Base-by-base conservation (phyloP, 2,797 vertebrate species). In the Pantherophis vulpinus region DNA sequence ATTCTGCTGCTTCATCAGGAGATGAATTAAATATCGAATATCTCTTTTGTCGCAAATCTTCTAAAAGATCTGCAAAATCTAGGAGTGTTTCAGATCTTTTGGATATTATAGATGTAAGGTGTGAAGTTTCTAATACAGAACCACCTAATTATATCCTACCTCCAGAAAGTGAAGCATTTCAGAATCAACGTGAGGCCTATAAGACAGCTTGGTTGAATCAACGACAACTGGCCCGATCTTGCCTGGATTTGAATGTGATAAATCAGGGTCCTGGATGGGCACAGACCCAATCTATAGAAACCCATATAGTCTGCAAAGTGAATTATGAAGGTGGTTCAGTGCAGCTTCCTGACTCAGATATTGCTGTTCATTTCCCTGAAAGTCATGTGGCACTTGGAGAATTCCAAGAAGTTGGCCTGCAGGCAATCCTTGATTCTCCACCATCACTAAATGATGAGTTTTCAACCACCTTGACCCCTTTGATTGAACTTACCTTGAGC, bases 161-260 rank as follows among this genome's bases (percentile, higher is more conserved):
- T 93, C 98, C 98, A 47, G 98, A 99, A 92, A 97, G 98, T 95
- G 98, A 98, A 79, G 98, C 98, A 98, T 97, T 99, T 90, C 99
- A 98, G 90, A 98, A 98, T 92, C 98, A 99, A 93, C 98, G 99
- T 10, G 99, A 99, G 94, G 99, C 99, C 92, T 99, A 99, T 96
- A 99, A 98, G 96, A 98, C 98, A 98, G 99, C 99, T 93, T 99
- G 99, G 99, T 94, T 99, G 96, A 99, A 98, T 97, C 99, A 99
- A 90, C 98, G 99, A 86, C 99, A 99, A 94, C 97, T 99, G 47
- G 98, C 99, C 0, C 98, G 99, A 9, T 99, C 99, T 42, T 99
- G 99, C 93, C 94, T 99, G 93, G 98, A 99, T 97, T 97, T 99
- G 91, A 98, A 98, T 91, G 95, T 98, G 83, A 98, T 99, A 95